Evolutionary conservation across 2,113 vertebrate species (phyloP), one percentile per base, ranked within the genome.

Genomic region (Lepisosteus oculatus): DNA sequence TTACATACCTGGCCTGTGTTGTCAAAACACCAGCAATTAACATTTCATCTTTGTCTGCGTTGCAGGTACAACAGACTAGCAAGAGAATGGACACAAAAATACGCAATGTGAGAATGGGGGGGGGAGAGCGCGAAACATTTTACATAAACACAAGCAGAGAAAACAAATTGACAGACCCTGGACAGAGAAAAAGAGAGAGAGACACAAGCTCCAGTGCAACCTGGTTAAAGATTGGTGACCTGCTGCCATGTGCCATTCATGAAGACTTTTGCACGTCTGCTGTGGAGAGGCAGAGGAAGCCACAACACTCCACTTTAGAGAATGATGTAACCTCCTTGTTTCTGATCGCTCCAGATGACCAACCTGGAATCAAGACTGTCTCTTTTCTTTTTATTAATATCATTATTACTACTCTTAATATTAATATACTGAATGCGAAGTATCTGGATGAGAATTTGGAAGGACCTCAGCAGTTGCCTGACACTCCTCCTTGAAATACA

Each of bases 81-180:
- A 72, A 89, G 90, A 85, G 91, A 93, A 86, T 93, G 91, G 91
- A 93, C 91, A 44, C 90, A 92, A 80, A 93, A 93, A 83, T 93
- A 93, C 77, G 91, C 91, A 84, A 92, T 93, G 90, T 92, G 86
- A 92, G 77, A 82, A 76, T 68, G 78, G 75, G 67, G 70, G 67
- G 70, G 11, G 76, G 68, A 84, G 84, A 81, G 57, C 29, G 29
- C 29, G 29, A 85, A 85, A 82, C 81, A 72, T 84, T 86, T 88
- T 76, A 86, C 83, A 83, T 87, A 80, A 84, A 86, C 84, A 78
- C 80, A 78, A 85, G 78, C 75, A 80, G 83, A 85, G 79, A 77
- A 78, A 85, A 80, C 77, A 77, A 80, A 57, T 81, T 72, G 78
- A 80, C 77, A 84, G 78, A 75, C 79, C 81, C 76, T 78, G 77